These are phyloP conservation scores for Nautilus pompilius DNA, from an alignment of 1,140 invertebrate species.

Conservation along the genomic window DNA sequence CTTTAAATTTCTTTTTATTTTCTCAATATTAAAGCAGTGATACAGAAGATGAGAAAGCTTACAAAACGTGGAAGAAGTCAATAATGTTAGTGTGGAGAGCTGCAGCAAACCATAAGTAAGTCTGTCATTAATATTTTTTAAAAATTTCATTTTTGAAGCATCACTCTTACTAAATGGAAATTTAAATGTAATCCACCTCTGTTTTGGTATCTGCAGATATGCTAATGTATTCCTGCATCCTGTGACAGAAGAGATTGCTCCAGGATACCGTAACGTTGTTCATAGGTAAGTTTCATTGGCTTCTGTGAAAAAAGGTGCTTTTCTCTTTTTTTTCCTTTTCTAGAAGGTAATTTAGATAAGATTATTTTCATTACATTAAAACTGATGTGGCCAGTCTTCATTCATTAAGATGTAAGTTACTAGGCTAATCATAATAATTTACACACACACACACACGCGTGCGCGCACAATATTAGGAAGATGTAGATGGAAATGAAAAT, in stretches of 20 bases:
- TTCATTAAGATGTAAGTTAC: too few species aligned
- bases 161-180: too few species aligned
- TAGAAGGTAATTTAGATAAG: too few species aligned
- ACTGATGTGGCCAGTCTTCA: too few species aligned
- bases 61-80: conserved; percentile 84
- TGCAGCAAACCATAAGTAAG: conserved; percentile 74
- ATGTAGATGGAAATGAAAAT: too few species aligned
- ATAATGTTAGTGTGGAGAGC: conserved; percentile 81
- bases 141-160: not conserved
- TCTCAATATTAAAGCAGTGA: conserved; percentile 49
- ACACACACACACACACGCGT: too few species aligned
- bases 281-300: conserved; percentile 30
- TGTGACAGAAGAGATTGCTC: conserved; percentile 84
- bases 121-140: conserved; percentile 3
- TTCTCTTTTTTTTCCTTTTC: not conserved
- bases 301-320: not conserved
- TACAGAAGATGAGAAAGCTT: conserved; percentile 64
- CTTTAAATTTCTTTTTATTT: conserved; percentile 2
- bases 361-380: too few species aligned
- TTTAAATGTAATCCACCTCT: too few species aligned
- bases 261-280: conserved; percentile 67
- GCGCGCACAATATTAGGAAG: too few species aligned
- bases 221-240: conserved; percentile 80
- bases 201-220: conserved; percentile 56
- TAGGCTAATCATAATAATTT: too few species aligned